Conservation (phyloP, 23 tunicate species). For the Oikopleura vanhoeffeni region DNA sequence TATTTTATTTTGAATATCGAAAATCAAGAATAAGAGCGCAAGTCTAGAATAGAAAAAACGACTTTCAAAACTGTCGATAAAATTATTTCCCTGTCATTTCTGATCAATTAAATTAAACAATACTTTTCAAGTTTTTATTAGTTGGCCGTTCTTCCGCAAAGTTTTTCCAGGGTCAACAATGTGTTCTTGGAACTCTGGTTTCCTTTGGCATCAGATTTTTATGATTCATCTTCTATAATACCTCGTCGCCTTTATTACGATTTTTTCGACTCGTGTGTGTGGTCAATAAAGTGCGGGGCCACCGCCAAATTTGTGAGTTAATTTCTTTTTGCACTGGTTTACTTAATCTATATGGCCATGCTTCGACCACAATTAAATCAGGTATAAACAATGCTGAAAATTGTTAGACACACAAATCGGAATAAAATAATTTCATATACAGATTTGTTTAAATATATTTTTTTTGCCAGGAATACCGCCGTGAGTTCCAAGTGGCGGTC, state of each 20-base stretch:
- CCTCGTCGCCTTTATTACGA: background rate
- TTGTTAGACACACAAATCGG: too few relatives aligned
- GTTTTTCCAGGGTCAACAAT: background rate
- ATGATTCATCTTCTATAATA: too few relatives aligned
- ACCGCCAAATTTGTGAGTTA: constrained; percentile 43
- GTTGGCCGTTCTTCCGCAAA: background rate
- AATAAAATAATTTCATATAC: too few relatives aligned
- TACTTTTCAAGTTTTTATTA: too few relatives aligned
- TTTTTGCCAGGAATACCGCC: too few relatives aligned
- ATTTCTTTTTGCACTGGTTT: constrained; percentile 29
- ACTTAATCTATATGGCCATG: constrained; percentile 42
- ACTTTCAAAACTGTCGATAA: background rate
- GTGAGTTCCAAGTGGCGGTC: too few relatives aligned
- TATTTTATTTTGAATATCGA: background rate
- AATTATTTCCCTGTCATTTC: background rate
- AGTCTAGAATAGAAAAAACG: background rate
- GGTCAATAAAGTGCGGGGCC: constrained; percentile 24
- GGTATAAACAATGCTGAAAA: background rate
- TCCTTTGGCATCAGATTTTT: too few relatives aligned
- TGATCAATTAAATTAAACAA: too few relatives aligned
- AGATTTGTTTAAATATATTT: too few relatives aligned
- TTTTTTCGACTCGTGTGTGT: background rate
- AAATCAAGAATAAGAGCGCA: background rate
- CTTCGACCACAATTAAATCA: constrained; percentile 44
- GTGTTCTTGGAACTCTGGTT: too few relatives aligned